Evolutionary conservation across 2,113 vertebrate genomes (phyloP).

Genomic region (Cairina moschata): DNA sequence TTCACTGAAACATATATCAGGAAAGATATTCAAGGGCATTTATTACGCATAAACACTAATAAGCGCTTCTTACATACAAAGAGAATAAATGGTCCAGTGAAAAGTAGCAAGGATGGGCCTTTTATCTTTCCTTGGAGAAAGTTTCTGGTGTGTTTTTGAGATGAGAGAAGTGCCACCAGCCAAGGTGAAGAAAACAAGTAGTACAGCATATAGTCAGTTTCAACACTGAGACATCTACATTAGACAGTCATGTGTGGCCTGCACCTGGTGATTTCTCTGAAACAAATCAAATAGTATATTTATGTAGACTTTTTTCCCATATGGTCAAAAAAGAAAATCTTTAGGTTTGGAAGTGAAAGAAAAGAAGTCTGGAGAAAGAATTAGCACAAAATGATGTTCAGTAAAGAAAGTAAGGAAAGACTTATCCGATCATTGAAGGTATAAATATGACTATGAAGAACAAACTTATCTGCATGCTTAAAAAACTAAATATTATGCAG

Average conservation of each 20-base stretch:
- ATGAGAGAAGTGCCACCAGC: not conserved
- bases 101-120: fast-evolving
- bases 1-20: not conserved
- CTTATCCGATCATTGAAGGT: not conserved
- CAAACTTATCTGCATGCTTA: not conserved
- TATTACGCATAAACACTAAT: not conserved
- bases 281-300: not conserved
- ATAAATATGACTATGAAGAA: not conserved
- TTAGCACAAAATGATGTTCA: not conserved
- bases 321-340: not conserved
- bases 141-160: not conserved
- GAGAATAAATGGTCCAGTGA: not conserved
- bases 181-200: not conserved
- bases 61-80: not conserved
- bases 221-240: not conserved
- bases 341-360: not conserved
- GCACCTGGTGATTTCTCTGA: not conserved
- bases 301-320: not conserved
- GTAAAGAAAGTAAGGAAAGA: not conserved
- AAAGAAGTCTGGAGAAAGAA: not conserved
- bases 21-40: not conserved
- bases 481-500: not conserved
- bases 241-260: not conserved
- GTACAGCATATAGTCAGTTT: not conserved
- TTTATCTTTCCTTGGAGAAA: not conserved